Evolutionary conservation across 2,888 invertebrate species (phyloP).

Genomic region (Lasioglossum marginatum): DNA sequence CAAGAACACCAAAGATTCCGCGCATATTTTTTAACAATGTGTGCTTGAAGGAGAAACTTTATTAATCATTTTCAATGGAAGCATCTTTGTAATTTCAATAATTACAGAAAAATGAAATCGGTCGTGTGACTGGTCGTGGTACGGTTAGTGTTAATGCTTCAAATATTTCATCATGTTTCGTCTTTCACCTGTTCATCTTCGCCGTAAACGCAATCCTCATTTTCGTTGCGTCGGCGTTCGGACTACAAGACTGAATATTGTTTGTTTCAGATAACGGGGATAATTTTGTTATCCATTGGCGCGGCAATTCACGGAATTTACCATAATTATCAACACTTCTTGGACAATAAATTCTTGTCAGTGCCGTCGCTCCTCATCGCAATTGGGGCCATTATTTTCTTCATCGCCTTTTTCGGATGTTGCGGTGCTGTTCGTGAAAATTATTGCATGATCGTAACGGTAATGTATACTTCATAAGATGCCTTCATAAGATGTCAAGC

Average conservation of each 20-base stretch:
- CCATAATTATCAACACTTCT: constrained; percentile 88
- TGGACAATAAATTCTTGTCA: constrained; percentile 89
- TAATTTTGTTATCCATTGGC: constrained; percentile 91
- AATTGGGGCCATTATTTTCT: constrained; percentile 88
- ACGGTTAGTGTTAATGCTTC: neutral
- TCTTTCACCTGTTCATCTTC: neutral
- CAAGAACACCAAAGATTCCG: too few species aligned
- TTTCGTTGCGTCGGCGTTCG: neutral
- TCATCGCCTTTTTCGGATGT: constrained; percentile 94
- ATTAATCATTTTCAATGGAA: too few species aligned
- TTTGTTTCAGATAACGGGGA: constrained; percentile 90
- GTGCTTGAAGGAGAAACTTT: too few species aligned
- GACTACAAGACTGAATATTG: neutral
- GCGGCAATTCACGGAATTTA: constrained; percentile 89
- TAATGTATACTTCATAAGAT: constrained; percentile 85
- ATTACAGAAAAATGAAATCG: too few species aligned
- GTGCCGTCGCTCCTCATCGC: constrained; percentile 88
- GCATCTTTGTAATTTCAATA: too few species aligned
- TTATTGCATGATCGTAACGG: constrained; percentile 92
- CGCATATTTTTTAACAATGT: too few species aligned
- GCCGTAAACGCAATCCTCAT: neutral
- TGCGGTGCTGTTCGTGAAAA: constrained; percentile 95
- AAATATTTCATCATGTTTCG: neutral
- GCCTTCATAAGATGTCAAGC: too few species aligned
- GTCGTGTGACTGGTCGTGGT: too few species aligned